These are phyloP conservation scores for Prolemur simus DNA, from an alignment of 2,113 vertebrate genomes.

Conservation along the genomic window DNA sequence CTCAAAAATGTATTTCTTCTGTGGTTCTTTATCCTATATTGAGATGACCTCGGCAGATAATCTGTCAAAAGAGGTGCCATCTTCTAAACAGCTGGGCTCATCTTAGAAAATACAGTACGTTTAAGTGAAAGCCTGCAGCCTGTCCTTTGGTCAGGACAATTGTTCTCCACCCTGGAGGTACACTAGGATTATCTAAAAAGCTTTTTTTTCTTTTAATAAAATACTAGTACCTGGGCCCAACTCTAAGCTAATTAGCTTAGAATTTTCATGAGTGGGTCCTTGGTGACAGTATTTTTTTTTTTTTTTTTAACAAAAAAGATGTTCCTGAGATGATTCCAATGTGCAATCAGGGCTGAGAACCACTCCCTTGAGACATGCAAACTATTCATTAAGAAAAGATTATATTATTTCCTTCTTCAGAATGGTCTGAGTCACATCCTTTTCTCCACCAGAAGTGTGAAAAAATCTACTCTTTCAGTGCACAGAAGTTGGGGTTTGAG, in stretches of 20 bases:
- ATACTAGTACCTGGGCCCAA: neutral
- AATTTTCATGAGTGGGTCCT: constrained; percentile 3
- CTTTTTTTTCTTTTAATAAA: neutral
- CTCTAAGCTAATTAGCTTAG: neutral
- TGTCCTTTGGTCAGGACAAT: neutral
- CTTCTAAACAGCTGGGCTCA: neutral
- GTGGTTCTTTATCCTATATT: constrained; percentile 49
- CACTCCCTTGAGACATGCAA: neutral
- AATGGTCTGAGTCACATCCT: neutral
- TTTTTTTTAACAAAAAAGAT: neutral
- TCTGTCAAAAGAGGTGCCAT: neutral
- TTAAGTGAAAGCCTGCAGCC: neutral
- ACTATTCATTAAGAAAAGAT: constrained; percentile 28
- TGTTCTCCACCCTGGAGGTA: neutral
- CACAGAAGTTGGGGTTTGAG: neutral
- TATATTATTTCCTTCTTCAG: neutral
- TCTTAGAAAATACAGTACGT: constrained; percentile 28
- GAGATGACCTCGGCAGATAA: constrained; percentile 63
- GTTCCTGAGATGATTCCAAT: neutral
- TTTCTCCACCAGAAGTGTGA: neutral
- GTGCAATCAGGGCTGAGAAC: neutral
- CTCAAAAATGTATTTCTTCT: constrained; percentile 66
- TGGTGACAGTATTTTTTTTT: neutral
- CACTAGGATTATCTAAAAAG: constrained; percentile 13
- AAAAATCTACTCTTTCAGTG: neutral